Percentiles rank a stretch among this genome's conserved stretches.
Evolutionary conservation across 2,888 invertebrate genomes (phyloP).

Genomic region (Baccha elongata): DNA sequence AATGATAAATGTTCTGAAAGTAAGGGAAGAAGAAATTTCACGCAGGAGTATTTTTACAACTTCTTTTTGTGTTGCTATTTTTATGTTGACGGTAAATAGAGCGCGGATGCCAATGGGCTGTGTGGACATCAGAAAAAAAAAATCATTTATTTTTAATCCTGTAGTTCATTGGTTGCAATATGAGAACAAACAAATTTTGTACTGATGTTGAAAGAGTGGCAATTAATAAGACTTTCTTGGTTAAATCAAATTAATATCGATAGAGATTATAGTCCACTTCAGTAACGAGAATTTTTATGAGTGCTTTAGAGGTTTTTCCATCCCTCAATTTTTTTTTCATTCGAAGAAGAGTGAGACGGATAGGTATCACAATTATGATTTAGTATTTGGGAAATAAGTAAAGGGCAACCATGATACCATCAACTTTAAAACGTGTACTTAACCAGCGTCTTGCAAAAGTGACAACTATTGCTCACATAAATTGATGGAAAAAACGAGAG

Average conservation of each 20-base stretch:
- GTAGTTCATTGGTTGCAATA: neutral
- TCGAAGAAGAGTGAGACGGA: too few species aligned
- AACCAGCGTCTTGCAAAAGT: too few species aligned
- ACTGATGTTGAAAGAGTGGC: neutral
- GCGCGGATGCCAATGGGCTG: conserved; percentile 28
- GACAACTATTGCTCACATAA: too few species aligned
- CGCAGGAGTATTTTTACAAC: conserved; percentile 5
- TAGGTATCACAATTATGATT: too few species aligned
- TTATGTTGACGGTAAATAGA: conserved; percentile 33
- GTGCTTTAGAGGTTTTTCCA: too few species aligned
- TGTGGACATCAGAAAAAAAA: conserved; percentile 20
- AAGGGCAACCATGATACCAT: too few species aligned
- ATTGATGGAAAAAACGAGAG: too few species aligned
- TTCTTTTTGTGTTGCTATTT: conserved; percentile 14
- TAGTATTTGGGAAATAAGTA: too few species aligned
- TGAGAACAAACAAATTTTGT: neutral
- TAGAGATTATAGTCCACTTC: too few species aligned
- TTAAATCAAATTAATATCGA: neutral
- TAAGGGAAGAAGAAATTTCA: conserved; percentile 34
- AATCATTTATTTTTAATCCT: conserved; percentile 17
- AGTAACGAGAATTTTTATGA: too few species aligned
- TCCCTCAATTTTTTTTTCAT: too few species aligned
- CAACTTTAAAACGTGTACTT: too few species aligned
- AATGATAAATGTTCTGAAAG: conserved; percentile 55
- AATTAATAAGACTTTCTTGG: conserved; percentile 1